Base-by-base conservation (phyloP, 2,888 invertebrate genomes). In the Holacanthella duospinosa region DNA sequence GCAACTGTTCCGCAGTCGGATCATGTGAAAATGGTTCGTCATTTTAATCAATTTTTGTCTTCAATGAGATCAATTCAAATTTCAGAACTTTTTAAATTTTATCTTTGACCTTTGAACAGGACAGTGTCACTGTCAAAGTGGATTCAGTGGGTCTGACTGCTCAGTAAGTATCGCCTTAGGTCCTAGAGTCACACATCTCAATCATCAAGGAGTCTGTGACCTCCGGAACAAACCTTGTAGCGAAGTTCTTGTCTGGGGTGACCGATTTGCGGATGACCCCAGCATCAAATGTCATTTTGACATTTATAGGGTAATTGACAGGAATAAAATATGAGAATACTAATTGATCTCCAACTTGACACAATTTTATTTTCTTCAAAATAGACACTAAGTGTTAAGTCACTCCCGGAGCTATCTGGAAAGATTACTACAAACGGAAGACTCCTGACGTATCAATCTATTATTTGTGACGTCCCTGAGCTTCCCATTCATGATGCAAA, bases 251-350 rank as follows among this genome's bases (percentile, higher is more conserved):
- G 66, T 74, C n/a, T 72, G 71, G 66, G 74, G 73, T 36, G 70
- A 69, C 25, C 62, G 70, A 57, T 74, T 74, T 66, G 71, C 73
- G 1, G 71, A 71, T 19, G 64, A 71, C 57, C 59, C 64, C 24
- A 62, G 54, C 21, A 66, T 74, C 19, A 69, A 68, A 59, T 74
- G 74, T 61, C 70, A 69, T 29, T 71, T 74, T 66, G 74, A 74
- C 59, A 63, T 74, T 24, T 74, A 73, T 44, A 60, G 71, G 66
- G 74, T 74, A 68, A 58, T 60, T 57, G 62, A 36, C n/a, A 53
- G 2, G 27, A 21, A 44, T n/a, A 12, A n/a, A 53, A 12, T 53
- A 53, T 6, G n/a, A 53, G 53, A 21, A 6, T 12, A 21, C 16
- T 16, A 53, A 6, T 6, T 53, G n/a, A n/a, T 53, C n/a, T 53